Percentiles rank a stretch among this genome's conserved stretches.
Conservation (phyloP, 1,140 invertebrate species). For the Diploscapter pachys region DNA sequence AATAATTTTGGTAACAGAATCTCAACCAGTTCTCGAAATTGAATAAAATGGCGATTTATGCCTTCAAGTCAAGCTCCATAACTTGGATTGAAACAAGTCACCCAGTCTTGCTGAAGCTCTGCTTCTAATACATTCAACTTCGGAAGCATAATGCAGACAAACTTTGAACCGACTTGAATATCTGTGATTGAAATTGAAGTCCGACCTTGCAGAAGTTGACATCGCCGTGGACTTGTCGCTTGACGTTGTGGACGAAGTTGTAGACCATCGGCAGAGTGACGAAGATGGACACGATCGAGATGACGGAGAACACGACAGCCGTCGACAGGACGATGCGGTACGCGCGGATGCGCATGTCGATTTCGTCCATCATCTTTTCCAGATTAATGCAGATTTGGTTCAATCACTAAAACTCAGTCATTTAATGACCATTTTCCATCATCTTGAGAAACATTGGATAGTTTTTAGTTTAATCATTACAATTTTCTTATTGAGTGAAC, state of each 20-base stretch:
- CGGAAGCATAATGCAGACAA: too few species aligned
- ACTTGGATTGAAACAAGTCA: neutral
- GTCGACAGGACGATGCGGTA: slow-evolving; percentile 40
- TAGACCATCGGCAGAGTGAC: slow-evolving; percentile 32
- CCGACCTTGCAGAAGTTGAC: slow-evolving; percentile 35
- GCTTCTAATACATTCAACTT: too few species aligned
- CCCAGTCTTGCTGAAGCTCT: too few species aligned
- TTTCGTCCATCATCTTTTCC: too few species aligned
- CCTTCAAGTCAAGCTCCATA: neutral
- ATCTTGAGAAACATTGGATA: too few species aligned
- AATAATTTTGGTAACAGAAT: neutral
- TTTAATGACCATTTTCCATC: too few species aligned
- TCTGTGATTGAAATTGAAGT: neutral
- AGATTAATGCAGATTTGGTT: too few species aligned
- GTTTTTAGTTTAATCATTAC: too few species aligned
- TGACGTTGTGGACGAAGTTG: slow-evolving; percentile 33
- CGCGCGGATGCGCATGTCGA: slow-evolving; percentile 36
- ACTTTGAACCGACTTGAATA: too few species aligned
- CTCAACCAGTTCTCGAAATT: neutral
- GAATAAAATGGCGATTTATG: neutral
- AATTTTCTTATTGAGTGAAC: too few species aligned
- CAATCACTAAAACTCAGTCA: too few species aligned
- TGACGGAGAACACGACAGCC: slow-evolving; percentile 38
- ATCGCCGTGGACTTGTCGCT: slow-evolving; percentile 30
- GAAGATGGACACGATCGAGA: slow-evolving; percentile 35